Evolutionary conservation across 1,140 invertebrate genomes (phyloP).

Genomic region (Plutomurus gul): DNA sequence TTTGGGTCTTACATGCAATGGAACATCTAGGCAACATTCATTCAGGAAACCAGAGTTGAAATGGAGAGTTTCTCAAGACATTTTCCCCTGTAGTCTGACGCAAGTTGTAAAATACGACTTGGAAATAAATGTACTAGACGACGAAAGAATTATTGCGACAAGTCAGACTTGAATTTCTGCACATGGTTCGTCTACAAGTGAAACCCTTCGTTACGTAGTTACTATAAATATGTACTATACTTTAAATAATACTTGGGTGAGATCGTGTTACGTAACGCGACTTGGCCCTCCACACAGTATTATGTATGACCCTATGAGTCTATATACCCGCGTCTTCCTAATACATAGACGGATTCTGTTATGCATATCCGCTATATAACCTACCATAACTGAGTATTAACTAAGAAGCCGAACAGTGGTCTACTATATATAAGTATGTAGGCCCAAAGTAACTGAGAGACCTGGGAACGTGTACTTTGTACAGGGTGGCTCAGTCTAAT

Average conservation of each 20-base stretch:
- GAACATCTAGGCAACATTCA: conserved; percentile 10
- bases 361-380: no score
- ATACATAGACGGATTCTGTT: no score
- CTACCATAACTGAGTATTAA: no score
- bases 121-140: conserved; percentile 24
- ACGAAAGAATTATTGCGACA: conserved; percentile 27
- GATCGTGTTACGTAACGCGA: no score
- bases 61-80: conserved; percentile 23
- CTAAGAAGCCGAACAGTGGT: no score
- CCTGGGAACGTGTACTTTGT: no score
- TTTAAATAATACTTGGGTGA: not conserved
- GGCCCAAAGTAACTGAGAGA: no score
- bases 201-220: not conserved
- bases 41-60: conserved; percentile 17
- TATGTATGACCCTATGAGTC: no score
- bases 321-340: no score
- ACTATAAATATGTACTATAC: not conserved
- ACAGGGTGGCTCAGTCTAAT: no score
- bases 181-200: conserved; percentile 20
- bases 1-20: conserved; percentile 26
- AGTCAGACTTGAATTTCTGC: conserved; percentile 28
- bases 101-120: conserved; percentile 27
- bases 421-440: no score
- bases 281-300: no score
- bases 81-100: conserved; percentile 26